phyloP scores from a whole-genome alignment of 2,113 vertebrate species.

The Crypturellus undulatus region DNA sequence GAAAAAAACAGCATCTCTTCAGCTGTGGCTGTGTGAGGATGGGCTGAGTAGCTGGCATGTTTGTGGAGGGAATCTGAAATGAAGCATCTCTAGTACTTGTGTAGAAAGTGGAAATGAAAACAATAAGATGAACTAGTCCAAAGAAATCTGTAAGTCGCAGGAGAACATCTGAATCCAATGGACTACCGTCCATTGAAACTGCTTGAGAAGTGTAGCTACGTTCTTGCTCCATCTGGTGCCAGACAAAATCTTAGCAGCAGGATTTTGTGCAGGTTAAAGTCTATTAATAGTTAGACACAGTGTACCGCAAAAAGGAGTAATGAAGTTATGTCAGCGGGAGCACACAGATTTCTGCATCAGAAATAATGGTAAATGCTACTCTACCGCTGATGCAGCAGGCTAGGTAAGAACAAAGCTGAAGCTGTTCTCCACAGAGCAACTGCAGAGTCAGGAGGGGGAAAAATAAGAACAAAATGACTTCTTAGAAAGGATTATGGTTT shows the following conservation, averaged over 20 bases:
- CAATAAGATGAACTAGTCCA: background rate
- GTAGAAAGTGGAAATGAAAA: background rate
- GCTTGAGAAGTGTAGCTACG: background rate
- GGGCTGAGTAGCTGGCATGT: background rate
- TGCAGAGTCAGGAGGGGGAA: background rate
- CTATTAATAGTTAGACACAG: background rate
- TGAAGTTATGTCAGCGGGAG: background rate
- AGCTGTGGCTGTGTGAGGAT: background rate
- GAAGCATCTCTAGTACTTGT: background rate
- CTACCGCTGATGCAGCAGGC: background rate
- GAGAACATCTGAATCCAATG: background rate
- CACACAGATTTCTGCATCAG: background rate
- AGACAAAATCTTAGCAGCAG: background rate
- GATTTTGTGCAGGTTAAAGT: background rate
- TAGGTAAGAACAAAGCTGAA: background rate
- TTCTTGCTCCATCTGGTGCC: background rate
- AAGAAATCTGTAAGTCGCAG: background rate
- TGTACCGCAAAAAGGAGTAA: background rate
- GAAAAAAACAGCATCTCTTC: background rate
- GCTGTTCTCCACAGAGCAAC: background rate
- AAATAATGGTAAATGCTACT: background rate
- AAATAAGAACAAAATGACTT: background rate
- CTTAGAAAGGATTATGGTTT: background rate
- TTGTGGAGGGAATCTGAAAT: background rate
- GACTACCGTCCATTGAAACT: background rate